Evolutionary conservation across 2,888 invertebrate species (phyloP).

Genomic region (Marasmarcha lunaedactyla): DNA sequence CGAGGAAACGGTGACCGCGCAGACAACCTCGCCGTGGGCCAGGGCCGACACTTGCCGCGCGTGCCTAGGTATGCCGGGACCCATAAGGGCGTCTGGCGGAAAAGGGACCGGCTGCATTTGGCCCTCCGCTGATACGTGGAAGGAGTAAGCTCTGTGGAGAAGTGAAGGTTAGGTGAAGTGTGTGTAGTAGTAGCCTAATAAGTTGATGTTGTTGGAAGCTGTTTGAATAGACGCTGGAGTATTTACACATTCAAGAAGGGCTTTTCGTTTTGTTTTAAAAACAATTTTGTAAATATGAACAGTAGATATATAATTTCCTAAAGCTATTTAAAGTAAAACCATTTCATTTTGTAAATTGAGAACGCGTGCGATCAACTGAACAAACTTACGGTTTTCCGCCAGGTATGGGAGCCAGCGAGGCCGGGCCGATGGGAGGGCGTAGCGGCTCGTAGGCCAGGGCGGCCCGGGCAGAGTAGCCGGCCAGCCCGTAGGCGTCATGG

Average conservation of each 20-base stretch:
- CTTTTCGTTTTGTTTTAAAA: too few species aligned
- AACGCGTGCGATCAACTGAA: neutral
- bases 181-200: too few species aligned
- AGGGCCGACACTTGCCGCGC: constrained; percentile 93
- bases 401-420: constrained; percentile 77
- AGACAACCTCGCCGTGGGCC: constrained; percentile 96
- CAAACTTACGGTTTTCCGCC: constrained; percentile 88
- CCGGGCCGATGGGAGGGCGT: constrained; percentile 61
- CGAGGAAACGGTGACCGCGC: constrained; percentile 96
- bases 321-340: too few species aligned
- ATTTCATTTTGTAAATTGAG: too few species aligned
- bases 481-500: constrained; percentile 60
- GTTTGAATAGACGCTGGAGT: too few species aligned
- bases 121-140: constrained; percentile 91
- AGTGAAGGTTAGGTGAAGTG: too few species aligned
- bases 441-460: constrained; percentile 62
- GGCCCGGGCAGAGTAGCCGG: constrained; percentile 62
- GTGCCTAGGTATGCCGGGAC: constrained; percentile 91
- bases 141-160: constrained; percentile 85
- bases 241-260: too few species aligned
- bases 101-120: constrained; percentile 94
- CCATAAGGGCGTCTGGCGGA: constrained; percentile 93
- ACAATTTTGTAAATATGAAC: constrained; percentile 1
- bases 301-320: too few species aligned
- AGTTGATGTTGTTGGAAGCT: too few species aligned